A percentile compares a stretch with the other conserved stretches of the same genome.
These are phyloP conservation scores for Ruditapes philippinarum DNA, from an alignment of 1,140 invertebrate genomes.

Conservation along the genomic window DNA sequence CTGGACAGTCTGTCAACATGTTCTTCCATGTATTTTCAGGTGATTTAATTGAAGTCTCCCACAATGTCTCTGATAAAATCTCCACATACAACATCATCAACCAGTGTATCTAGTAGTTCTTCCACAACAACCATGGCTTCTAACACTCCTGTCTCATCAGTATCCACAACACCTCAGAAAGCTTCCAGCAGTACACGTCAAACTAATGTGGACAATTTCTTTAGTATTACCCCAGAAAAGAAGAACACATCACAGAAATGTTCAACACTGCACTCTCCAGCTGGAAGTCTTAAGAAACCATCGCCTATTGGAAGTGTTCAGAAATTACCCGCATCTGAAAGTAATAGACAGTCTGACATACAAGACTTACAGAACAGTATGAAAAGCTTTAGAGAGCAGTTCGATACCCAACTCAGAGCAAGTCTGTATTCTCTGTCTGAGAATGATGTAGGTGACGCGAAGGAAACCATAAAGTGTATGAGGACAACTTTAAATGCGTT, in stretches of 20 bases:
- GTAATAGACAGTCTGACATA: slow-evolving; percentile 41
- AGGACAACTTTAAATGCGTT: slow-evolving; percentile 37
- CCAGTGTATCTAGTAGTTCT: slow-evolving; percentile 33
- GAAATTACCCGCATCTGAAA: slow-evolving; percentile 33
- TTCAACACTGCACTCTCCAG: slow-evolving; percentile 36
- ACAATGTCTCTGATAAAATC: slow-evolving; percentile 37
- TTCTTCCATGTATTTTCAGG: slow-evolving; percentile 41
- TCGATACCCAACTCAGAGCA: slow-evolving; percentile 39
- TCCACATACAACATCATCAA: slow-evolving; percentile 38
- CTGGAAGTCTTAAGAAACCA: slow-evolving; percentile 32
- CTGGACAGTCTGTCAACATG: slow-evolving; percentile 39
- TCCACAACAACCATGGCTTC: slow-evolving; percentile 39
- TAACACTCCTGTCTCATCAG: slow-evolving; percentile 40
- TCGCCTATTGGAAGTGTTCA: slow-evolving; percentile 40
- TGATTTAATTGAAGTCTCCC: slow-evolving; percentile 41
- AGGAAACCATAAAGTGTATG: slow-evolving; percentile 41
- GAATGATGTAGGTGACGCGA: slow-evolving; percentile 36
- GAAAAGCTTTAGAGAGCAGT: slow-evolving; percentile 40
- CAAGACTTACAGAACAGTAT: slow-evolving; percentile 38
- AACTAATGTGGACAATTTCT: slow-evolving; percentile 38
- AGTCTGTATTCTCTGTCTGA: slow-evolving; percentile 40
- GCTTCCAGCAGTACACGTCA: slow-evolving; percentile 29
- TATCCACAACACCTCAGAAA: slow-evolving; percentile 33
- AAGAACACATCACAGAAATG: slow-evolving; percentile 34
- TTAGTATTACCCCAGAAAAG: slow-evolving; percentile 37